A percentile compares a stretch with the other conserved stretches of the same genome.
These are phyloP conservation scores for Girardinichthys multiradiatus DNA, from an alignment of 2,113 vertebrate species.

Conservation along the genomic window DNA sequence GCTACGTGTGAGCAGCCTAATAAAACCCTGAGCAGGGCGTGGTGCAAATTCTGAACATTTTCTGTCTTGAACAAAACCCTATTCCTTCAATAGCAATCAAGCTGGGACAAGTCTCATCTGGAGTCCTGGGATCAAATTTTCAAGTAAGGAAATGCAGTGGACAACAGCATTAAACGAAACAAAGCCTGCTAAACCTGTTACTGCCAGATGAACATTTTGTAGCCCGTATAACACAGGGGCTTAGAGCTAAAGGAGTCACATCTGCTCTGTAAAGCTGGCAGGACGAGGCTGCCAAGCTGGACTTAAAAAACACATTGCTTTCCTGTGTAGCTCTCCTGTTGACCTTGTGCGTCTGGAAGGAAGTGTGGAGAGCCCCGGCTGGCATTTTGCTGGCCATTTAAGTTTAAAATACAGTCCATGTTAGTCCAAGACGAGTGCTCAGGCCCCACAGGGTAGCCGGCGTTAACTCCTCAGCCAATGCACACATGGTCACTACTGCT, in stretches of 20 bases:
- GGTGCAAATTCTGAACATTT: constrained; percentile 69
- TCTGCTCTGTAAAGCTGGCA: constrained; percentile 39
- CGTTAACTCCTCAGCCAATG: constrained; percentile 55
- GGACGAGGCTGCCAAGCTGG: constrained; percentile 19
- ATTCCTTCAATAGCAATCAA: constrained; percentile 44
- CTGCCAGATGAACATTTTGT: constrained; percentile 35
- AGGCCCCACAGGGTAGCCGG: constrained; percentile 57
- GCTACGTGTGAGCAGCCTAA: constrained; percentile 51
- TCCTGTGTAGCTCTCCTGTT: constrained; percentile 44
- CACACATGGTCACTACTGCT: constrained; percentile 42
- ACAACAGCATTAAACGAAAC: constrained; percentile 1
- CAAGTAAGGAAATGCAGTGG: constrained; percentile 27
- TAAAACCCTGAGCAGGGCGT: constrained; percentile 52
- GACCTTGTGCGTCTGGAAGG: constrained; percentile 59
- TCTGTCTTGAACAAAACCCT: constrained; percentile 43
- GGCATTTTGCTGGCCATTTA: constrained; percentile 75
- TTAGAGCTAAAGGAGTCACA: constrained; percentile 38
- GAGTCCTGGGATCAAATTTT: constrained; percentile 47
- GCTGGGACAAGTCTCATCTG: constrained; percentile 49
- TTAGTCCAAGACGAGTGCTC: constrained; percentile 55
- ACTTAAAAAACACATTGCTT: constrained; percentile 18
- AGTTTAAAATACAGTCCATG: constrained; percentile 73
- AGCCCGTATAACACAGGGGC: constrained; percentile 34
- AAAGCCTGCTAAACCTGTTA: constrained; percentile 10
- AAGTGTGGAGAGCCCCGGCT: constrained; percentile 58